A percentile compares a stretch with the other conserved stretches of the same genome.
phyloP scores from a whole-genome alignment of 1,140 invertebrate species.

The Ips nitidus region DNA sequence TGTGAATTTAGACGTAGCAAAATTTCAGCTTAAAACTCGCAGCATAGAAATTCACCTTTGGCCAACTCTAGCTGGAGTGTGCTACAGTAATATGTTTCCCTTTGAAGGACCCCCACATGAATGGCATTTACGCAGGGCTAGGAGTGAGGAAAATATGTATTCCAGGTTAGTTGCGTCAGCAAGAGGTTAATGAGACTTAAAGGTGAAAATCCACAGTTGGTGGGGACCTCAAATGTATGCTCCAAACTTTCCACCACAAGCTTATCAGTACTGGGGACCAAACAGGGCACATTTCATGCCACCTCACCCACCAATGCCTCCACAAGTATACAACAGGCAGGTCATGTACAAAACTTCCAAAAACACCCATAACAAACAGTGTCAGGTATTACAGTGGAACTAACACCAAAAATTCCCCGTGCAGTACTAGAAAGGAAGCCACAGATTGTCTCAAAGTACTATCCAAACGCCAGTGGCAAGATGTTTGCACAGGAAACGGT shows the following conservation, averaged over 20 bases:
- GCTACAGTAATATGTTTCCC: background rate
- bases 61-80: background rate
- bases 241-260: background rate
- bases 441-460: background rate
- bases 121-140: background rate
- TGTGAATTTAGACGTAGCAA: background rate
- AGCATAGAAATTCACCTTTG: too few relatives aligned
- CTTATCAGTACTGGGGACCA: too few relatives aligned
- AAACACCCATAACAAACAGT: background rate
- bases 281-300: too few relatives aligned
- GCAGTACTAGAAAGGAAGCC: background rate
- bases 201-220: background rate
- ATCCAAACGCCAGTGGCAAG: conserved; percentile 53
- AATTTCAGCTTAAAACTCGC: too few relatives aligned
- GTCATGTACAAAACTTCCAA: background rate
- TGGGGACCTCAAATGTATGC: background rate
- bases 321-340: background rate
- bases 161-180: background rate
- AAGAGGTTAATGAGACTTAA: background rate
- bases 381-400: too few relatives aligned
- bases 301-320: background rate
- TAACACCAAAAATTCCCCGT: too few relatives aligned
- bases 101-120: background rate
- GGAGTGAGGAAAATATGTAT: conserved; percentile 4
- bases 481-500: conserved; percentile 2